Conservation (phyloP, 1,140 invertebrate genomes). For the Anastrepha ludens region DNA sequence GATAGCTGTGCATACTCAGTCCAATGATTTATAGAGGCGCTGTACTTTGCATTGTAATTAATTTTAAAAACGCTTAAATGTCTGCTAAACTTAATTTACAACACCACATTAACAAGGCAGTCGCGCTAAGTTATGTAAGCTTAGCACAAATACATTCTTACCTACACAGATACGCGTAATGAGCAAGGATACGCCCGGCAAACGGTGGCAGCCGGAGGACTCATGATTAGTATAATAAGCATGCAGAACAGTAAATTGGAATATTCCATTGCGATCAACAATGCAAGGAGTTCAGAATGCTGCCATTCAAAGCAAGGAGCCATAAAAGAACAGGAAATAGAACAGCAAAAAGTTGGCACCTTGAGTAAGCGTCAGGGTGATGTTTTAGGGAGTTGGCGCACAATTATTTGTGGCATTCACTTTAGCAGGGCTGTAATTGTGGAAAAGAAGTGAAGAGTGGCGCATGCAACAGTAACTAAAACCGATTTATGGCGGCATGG, state of each 20-base stretch:
- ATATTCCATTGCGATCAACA: conserved; percentile 32
- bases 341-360: conserved; percentile 20
- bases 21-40: conserved; percentile 9
- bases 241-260: conserved; percentile 45
- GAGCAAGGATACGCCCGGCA: not conserved
- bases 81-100: conserved; percentile 48
- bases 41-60: conserved; percentile 9
- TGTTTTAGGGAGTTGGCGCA: too few relatives aligned
- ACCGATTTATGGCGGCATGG: conserved; percentile 27
- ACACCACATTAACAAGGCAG: conserved; percentile 42
- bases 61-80: conserved; percentile 44
- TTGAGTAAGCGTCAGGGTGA: not conserved
- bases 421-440: not conserved
- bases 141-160: not conserved
- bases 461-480: not conserved
- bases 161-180: not conserved
- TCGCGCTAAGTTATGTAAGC: not conserved
- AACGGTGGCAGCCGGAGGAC: not conserved
- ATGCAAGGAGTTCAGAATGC: not conserved
- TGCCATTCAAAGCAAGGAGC: conserved; percentile 23
- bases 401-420: not conserved
- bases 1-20: too few relatives aligned
- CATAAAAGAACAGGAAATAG: not conserved
- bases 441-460: not conserved
- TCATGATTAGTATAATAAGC: conserved; percentile 44